Evolutionary conservation across 37 sponge, comb jelly and placozoan species (phyloP), one percentile per base, ranked within the genome.

Genomic region (Amphimedon queenslandica): DNA sequence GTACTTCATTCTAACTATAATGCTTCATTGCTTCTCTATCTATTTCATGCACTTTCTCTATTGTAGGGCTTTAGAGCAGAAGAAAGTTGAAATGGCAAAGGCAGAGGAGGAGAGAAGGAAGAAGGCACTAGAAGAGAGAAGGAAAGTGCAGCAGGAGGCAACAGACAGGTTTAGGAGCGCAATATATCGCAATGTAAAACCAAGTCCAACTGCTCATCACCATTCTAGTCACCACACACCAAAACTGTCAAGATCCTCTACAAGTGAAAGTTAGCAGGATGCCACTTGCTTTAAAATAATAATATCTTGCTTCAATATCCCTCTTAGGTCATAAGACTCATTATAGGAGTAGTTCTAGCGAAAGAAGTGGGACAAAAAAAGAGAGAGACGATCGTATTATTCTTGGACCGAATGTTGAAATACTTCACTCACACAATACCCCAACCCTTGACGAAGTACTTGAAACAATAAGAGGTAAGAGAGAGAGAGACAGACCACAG

Each of bases 31-130:
- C 21, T 56, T 1, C 25, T 4, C 8, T 5, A 5, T 33, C n/a
- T 60, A 11, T 25, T 25, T 60, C 53, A 47, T 47, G 13, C 8
- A 13, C 27, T 60, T 25, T 60, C 20, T 4, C 42, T n/a, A 1
- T 13, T 68, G 28, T 57, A 90, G 90, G 64, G 84, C 84, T 60
- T 57, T 90, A 16, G 90, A 84, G 42, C 72, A 90, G 27, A 80
- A 71, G 63, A 84, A 84, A 53, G 37, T 8, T 41, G 75, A 71
- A 16, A 73, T 84, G 73, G 72, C 39, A 29, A 58, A 55, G 30
- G 81, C 81, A 29, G 90, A 90, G 42, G 90, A 84, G 37, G 75
- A 90, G 66, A 80, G 90, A 57, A 80, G 90, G 51, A 75, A 42
- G 29, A 77, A 40, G n/a, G 80, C 73, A 16, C 67, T 90, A 31